Evolutionary conservation across 2,888 invertebrate species (phyloP).

Genomic region (Cryptocephalus primarius): DNA sequence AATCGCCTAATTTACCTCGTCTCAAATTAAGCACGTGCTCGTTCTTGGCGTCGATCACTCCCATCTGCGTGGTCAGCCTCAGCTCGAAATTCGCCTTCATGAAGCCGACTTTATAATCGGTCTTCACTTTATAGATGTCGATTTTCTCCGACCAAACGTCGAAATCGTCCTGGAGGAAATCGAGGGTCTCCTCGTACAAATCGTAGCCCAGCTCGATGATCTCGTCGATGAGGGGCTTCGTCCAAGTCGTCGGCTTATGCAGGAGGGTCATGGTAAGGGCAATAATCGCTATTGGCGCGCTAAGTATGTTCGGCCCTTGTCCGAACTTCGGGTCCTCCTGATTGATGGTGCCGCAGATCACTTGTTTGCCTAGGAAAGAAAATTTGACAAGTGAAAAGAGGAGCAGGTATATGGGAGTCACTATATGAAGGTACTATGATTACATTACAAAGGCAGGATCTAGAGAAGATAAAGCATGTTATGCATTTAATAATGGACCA

Average conservation of each 20-base stretch:
- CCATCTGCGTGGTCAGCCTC: constrained; percentile 37
- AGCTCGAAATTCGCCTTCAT: constrained; percentile 36
- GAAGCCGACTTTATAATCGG: constrained; percentile 37
- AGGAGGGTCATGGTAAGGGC: constrained; percentile 48
- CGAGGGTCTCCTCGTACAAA: constrained; percentile 40
- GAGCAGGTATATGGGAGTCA: background rate
- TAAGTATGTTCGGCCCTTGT: constrained; percentile 40
- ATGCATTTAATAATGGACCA: too few species aligned
- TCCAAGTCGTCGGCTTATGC: constrained; percentile 49
- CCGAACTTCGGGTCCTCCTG: constrained; percentile 42
- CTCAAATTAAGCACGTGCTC: constrained; percentile 31
- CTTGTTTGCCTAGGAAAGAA: constrained; percentile 8
- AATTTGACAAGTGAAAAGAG: background rate
- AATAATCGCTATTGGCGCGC: constrained; percentile 45
- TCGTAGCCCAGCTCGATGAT: constrained; percentile 40
- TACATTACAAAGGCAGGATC: too few species aligned
- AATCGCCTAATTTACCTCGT: constrained; percentile 33
- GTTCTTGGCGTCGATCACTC: constrained; percentile 40
- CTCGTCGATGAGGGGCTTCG: constrained; percentile 45
- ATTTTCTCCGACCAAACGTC: constrained; percentile 46
- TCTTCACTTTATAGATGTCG: constrained; percentile 32
- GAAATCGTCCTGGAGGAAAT: constrained; percentile 43
- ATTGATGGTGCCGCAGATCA: constrained; percentile 39
- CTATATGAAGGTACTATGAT: too few species aligned
- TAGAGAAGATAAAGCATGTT: too few species aligned